A percentile compares a stretch with the other conserved stretches of the same genome.
These are phyloP conservation scores for Hylaeus volcanicus DNA, from an alignment of 1,140 invertebrate genomes.

Conservation along the genomic window DNA sequence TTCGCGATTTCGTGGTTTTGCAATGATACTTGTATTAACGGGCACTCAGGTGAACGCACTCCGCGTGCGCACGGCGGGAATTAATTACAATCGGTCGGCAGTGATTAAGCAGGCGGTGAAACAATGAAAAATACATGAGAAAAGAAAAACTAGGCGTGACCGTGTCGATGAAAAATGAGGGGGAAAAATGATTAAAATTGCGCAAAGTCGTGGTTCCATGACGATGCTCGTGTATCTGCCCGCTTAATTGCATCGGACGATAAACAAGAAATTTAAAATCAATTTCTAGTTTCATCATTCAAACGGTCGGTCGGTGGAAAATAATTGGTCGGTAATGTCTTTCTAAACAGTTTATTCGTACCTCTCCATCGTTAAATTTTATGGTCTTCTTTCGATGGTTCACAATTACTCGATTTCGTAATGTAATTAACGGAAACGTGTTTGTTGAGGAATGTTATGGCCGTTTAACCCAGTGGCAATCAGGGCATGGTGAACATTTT, in stretches of 20 bases:
- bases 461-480: no score
- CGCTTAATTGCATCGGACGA: slow-evolving; percentile 13
- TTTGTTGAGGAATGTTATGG: no score
- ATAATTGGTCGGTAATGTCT: no score
- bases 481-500: no score
- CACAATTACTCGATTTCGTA: no score
- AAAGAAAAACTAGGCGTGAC: background rate
- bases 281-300: no score
- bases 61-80: slow-evolving; percentile 31
- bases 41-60: slow-evolving; percentile 19
- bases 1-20: slow-evolving; percentile 56
- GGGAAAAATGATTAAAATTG: background rate
- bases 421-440: no score
- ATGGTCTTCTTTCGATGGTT: background rate
- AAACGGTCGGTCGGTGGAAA: no score
- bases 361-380: no score
- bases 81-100: slow-evolving; percentile 30
- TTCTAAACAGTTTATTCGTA: no score
- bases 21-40: slow-evolving; percentile 44
- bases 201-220: background rate
- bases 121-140: background rate
- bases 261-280: no score
- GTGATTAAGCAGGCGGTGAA: background rate
- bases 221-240: background rate
- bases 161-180: background rate